Percentiles rank a stretch among this genome's conserved stretches.
Evolutionary conservation across 2,113 vertebrate genomes (phyloP).

Genomic region (Odobenus rosmarus): DNA sequence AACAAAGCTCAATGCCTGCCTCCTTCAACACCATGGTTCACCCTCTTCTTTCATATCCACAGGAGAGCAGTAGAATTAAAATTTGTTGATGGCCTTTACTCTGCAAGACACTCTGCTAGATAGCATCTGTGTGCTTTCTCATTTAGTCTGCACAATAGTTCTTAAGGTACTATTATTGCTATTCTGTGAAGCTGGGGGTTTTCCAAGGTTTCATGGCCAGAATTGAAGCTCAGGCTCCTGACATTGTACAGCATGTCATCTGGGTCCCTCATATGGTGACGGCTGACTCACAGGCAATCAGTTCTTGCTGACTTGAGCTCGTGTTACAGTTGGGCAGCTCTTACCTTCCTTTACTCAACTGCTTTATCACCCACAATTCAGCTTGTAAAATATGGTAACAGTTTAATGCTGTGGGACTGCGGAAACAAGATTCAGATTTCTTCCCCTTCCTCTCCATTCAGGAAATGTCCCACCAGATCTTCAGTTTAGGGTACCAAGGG

Average conservation of each 20-base stretch:
- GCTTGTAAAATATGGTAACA: not conserved
- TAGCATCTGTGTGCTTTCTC: not conserved
- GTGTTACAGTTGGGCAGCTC: not conserved
- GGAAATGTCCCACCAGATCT: not conserved
- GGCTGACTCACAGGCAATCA: not conserved
- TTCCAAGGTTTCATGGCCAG: not conserved
- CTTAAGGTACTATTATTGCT: not conserved
- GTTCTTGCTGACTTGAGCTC: not conserved
- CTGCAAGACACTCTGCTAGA: not conserved
- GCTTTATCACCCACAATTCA: not conserved
- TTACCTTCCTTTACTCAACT: not conserved
- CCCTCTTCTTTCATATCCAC: not conserved
- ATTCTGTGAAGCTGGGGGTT: not conserved
- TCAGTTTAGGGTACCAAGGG: not conserved
- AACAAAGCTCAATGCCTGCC: not conserved
- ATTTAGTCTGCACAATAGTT: not conserved
- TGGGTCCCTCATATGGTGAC: not conserved
- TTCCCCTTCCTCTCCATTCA: not conserved
- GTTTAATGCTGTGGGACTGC: not conserved
- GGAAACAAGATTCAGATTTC: not conserved
- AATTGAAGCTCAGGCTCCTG: not conserved
- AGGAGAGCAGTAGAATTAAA: not conserved
- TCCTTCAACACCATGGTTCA: not conserved
- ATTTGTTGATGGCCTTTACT: not conserved
- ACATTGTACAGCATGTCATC: accelerated